Conservation (phyloP, 2,113 vertebrate genomes). For the Atlantisia rogersi region DNA sequence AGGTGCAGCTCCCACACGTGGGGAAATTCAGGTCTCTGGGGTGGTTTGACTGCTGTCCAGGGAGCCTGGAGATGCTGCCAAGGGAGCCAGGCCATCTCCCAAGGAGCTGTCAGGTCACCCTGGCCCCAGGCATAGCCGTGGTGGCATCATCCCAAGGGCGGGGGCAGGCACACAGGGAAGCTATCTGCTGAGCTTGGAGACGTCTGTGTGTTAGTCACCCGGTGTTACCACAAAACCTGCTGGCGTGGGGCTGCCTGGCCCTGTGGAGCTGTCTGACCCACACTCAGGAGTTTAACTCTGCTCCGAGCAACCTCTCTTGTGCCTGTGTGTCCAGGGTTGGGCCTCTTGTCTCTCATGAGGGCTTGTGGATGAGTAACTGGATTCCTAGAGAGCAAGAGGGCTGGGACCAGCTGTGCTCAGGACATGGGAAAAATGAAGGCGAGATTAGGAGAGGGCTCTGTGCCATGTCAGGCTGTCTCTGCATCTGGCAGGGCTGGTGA, state of each 20-base stretch:
- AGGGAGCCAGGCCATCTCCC: not conserved
- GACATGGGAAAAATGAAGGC: conserved; percentile 40
- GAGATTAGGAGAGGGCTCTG: conserved; percentile 14
- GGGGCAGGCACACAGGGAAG: not conserved
- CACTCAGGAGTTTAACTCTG: not conserved
- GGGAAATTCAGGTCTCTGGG: not conserved
- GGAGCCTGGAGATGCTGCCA: not conserved
- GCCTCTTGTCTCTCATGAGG: not conserved
- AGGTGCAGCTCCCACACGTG: fast-evolving
- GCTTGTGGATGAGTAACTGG: not conserved
- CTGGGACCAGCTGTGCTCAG: conserved; percentile 20
- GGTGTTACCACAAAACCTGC: not conserved
- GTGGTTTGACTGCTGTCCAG: not conserved
- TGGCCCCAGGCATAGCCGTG: not conserved
- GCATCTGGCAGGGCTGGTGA: not conserved
- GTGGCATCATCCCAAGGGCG: not conserved
- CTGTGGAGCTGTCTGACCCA: fast-evolving
- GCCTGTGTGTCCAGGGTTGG: not conserved
- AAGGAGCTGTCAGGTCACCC: not conserved
- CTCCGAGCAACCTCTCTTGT: not conserved
- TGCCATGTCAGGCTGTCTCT: not conserved
- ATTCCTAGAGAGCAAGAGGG: conserved; percentile 37
- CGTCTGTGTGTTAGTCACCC: not conserved
- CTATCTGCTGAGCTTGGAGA: not conserved
- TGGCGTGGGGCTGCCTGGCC: not conserved